Base-by-base conservation (phyloP, 2,113 vertebrate genomes). In the Orcinus orca region DNA sequence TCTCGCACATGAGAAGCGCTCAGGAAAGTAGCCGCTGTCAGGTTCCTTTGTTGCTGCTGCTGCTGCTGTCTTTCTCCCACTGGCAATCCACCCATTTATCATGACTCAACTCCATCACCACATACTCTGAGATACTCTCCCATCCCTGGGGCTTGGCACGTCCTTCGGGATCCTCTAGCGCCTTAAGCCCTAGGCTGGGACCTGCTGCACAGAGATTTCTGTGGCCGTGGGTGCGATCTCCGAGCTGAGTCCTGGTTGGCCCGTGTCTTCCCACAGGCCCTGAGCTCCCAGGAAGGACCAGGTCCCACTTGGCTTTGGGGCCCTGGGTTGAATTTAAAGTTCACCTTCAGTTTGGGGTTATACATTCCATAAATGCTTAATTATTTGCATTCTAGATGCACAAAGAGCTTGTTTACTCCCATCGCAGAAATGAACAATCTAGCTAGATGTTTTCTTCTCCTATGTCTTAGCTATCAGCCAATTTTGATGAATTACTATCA, bases 171-270 rank as follows among this genome's bases (percentile, higher is more conserved):
- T 53, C 26, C 29, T 8, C 2, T 9, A n/a, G 15, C 31, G 8
- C 14, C 14, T 33, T 18, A 81, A 65, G 4, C 14, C 26, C 33
- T 67, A 1, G 14, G 70, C 25, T 18, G 5, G 2, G 13, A 8
- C 47, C 29, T 1, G 29, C 14, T 5, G 13, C 80, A 11, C 33
- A 18, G 29, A 70, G 71, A 13, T 2, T 6, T 21, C n/a, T 62
- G 55, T 3, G 18, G 23, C 15, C 0, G 0, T 15, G 36, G 33
- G 13, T n/a, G 13, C 29, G 2, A 8, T 6, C n/a, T 23, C 50
- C 3, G 3, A 50, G 17, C n/a, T 5, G 33, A 63, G 23, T 31
- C 63, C 38, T 18, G 20, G 21, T 67, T 31, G 11, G 33, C 38
- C 47, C 14, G 33, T 20, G 5, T 44, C 60, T 82, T 21, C 41